These are phyloP conservation scores for Trichogramma evanescens DNA, from an alignment of 2,888 invertebrate species.

Conservation along the genomic window DNA sequence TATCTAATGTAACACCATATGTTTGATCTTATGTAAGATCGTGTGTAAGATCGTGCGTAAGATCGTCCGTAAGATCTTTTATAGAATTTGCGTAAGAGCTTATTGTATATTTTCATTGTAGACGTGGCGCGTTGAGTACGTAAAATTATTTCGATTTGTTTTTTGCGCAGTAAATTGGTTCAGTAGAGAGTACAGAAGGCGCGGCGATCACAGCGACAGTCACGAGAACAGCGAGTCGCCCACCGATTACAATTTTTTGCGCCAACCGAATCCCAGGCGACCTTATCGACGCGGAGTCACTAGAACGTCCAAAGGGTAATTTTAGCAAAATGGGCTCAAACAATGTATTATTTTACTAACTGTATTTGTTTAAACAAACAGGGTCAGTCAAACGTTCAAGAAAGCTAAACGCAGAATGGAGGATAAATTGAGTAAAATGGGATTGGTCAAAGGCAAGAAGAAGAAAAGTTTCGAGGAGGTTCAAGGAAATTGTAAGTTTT, in stretches of 20 bases:
- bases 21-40: too few relatives aligned
- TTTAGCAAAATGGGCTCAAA: not conserved
- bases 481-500: conserved; percentile 63
- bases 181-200: conserved; percentile 48
- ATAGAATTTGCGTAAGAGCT: too few relatives aligned
- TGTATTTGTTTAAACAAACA: conserved; percentile 26
- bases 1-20: too few relatives aligned
- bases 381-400: conserved; percentile 62
- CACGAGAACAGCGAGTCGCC: conserved; percentile 53
- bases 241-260: conserved; percentile 50
- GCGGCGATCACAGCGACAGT: conserved; percentile 51
- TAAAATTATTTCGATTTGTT: not conserved
- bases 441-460: conserved; percentile 75
- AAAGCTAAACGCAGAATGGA: conserved; percentile 85
- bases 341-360: not conserved
- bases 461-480: conserved; percentile 85
- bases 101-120: too few relatives aligned
- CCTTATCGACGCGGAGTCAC: conserved; percentile 36
- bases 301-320: conserved; percentile 37
- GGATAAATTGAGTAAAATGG: conserved; percentile 78
- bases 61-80: too few relatives aligned
- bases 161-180: conserved; percentile 52
- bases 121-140: not conserved
- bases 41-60: too few relatives aligned
- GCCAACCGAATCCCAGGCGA: conserved; percentile 49